phyloP scores from a whole-genome alignment of 2,113 vertebrate species.

The Cathartes aura region DNA sequence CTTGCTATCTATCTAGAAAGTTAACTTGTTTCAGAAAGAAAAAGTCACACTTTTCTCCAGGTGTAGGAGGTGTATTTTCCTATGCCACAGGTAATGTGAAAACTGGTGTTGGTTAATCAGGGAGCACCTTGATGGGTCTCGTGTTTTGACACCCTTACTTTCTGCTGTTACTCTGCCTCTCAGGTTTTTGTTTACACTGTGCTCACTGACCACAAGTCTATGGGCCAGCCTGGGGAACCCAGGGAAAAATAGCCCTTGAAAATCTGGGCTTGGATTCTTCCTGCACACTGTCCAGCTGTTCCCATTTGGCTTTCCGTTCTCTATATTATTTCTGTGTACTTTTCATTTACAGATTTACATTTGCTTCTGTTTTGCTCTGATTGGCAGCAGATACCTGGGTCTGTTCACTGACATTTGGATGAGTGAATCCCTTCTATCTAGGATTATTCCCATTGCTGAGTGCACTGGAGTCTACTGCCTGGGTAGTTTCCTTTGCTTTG shows the following conservation, averaged over 20 bases:
- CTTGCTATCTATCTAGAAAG: neutral
- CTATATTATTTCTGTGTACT: neutral
- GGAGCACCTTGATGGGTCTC: neutral
- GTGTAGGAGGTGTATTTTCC: neutral
- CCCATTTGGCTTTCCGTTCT: neutral
- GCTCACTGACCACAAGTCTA: neutral
- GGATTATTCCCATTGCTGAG: neutral
- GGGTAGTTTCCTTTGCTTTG: neutral
- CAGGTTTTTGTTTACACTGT: neutral
- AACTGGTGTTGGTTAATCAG: neutral
- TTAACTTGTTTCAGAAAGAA: neutral
- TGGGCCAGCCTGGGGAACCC: neutral
- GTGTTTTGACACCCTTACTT: neutral
- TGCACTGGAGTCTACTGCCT: neutral
- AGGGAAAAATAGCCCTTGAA: neutral
- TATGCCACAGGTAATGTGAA: neutral
- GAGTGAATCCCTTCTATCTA: neutral
- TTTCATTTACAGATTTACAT: neutral
- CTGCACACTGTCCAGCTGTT: neutral
- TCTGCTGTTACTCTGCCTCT: neutral
- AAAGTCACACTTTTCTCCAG: neutral
- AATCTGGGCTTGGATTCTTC: neutral
- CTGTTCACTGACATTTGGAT: neutral
- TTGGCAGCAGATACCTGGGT: neutral
- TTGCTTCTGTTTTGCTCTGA: neutral